Evolutionary conservation across 1,140 invertebrate species (phyloP).

Genomic region (Bradynema listronoti): DNA sequence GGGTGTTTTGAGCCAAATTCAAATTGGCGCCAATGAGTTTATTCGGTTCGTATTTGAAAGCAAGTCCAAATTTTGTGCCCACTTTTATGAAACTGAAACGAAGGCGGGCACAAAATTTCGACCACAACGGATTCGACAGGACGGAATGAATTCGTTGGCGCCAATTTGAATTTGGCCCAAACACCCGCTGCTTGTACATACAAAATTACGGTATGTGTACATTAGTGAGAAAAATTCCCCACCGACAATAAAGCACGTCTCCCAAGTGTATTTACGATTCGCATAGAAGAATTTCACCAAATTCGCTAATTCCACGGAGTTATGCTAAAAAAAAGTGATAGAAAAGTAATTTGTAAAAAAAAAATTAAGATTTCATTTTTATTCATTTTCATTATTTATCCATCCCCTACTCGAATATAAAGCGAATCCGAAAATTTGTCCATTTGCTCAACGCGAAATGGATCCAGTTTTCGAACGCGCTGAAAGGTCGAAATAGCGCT

Average conservation of each 20-base stretch:
- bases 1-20: no score
- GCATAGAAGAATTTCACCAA: slow-evolving; percentile 84
- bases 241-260: slow-evolving; percentile 97
- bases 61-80: neutral
- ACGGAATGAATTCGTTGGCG: no score
- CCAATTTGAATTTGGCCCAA: no score
- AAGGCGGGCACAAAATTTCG: no score
- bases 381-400: neutral
- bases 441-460: slow-evolving; percentile 41
- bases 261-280: slow-evolving; percentile 91
- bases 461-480: slow-evolving; percentile 41
- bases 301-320: slow-evolving; percentile 81
- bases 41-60: neutral
- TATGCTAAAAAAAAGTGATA: slow-evolving; percentile 63
- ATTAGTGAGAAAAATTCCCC: slow-evolving; percentile 49
- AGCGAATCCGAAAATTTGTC: slow-evolving; percentile 50
- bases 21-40: no score
- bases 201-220: slow-evolving; percentile 4
- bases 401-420: slow-evolving; percentile 38
- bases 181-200: no score
- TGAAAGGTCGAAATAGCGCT: slow-evolving; percentile 43
- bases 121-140: no score
- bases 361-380: no score
- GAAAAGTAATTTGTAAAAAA: slow-evolving; percentile 6
- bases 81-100: no score